These are phyloP conservation scores for Clarias laeviceps DNA, from an alignment of 2,797 vertebrate species.

Conservation along the genomic window DNA sequence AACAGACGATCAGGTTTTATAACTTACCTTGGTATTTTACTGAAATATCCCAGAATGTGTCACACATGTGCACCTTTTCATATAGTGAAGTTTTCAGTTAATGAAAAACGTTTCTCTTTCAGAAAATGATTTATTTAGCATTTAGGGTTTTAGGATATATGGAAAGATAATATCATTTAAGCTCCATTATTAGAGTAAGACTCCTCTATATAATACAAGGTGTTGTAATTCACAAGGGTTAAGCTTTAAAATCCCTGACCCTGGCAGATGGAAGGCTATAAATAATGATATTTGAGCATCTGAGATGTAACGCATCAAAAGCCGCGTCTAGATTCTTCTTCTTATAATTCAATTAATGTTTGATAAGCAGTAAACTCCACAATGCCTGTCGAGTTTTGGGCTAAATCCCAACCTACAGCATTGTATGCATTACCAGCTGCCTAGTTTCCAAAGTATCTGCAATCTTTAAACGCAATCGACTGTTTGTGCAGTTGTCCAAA, in stretches of 20 bases:
- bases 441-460: slow-evolving; percentile 2
- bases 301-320: not conserved
- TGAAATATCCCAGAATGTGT: slow-evolving; percentile 14
- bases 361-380: slow-evolving; percentile 1
- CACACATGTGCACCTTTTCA: not conserved
- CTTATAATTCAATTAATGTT: not conserved
- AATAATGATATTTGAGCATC: slow-evolving; percentile 22
- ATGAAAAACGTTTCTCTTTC: not conserved
- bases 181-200: not conserved
- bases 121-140: not conserved
- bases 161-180: not conserved
- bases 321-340: not conserved
- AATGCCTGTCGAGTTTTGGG: not conserved
- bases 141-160: not conserved
- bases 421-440: not conserved
- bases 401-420: not conserved
- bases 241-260: not conserved
- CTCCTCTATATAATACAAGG: not conserved
- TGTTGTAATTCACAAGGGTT: not conserved
- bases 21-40: slow-evolving; percentile 48
- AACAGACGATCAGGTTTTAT: slow-evolving; percentile 30
- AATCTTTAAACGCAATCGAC: not conserved
- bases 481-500: slow-evolving; percentile 11
- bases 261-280: not conserved
- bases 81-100: not conserved